Percentiles rank a stretch among this genome's conserved stretches.
Evolutionary conservation across 1,140 invertebrate species (phyloP).

Genomic region (Lutraria rhynchaena): DNA sequence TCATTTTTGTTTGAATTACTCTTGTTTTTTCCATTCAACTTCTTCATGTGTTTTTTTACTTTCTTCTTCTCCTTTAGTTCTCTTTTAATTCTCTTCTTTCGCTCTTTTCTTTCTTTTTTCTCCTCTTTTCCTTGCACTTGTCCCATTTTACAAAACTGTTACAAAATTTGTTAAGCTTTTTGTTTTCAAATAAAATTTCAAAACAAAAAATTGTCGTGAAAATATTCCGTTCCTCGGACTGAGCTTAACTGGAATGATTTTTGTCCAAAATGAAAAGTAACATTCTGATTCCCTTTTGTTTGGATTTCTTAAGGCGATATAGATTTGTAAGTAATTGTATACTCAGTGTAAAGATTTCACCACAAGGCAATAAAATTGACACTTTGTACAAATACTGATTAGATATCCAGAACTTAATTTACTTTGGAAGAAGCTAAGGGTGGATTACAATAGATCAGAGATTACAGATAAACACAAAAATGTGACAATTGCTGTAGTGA

Average conservation of each 20-base stretch:
- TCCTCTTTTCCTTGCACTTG: slow-evolving; percentile 41
- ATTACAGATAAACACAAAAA: no score
- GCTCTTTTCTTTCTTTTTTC: slow-evolving; percentile 28
- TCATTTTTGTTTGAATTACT: background rate
- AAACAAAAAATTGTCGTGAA: no score
- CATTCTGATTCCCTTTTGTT: no score
- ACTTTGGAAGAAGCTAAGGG: background rate
- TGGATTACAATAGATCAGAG: no score
- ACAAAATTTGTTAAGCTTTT: background rate
- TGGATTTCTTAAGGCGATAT: background rate
- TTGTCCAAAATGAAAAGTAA: no score
- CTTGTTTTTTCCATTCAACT: slow-evolving; percentile 10
- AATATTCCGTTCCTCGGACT: no score
- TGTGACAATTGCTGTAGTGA: no score
- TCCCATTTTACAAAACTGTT: slow-evolving; percentile 15
- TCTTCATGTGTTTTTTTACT: slow-evolving; percentile 40
- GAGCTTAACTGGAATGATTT: no score
- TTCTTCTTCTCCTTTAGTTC: slow-evolving; percentile 36
- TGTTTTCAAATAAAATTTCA: background rate
- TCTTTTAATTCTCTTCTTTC: slow-evolving; percentile 4
- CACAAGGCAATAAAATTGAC: slow-evolving; percentile 18
- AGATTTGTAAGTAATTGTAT: slow-evolving; percentile 1
- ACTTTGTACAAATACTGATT: slow-evolving; percentile 11
- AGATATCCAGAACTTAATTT: slow-evolving; percentile 23
- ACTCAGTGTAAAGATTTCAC: background rate